Conservation (phyloP, 2,797 vertebrate genomes). For the Gila robusta region DNA sequence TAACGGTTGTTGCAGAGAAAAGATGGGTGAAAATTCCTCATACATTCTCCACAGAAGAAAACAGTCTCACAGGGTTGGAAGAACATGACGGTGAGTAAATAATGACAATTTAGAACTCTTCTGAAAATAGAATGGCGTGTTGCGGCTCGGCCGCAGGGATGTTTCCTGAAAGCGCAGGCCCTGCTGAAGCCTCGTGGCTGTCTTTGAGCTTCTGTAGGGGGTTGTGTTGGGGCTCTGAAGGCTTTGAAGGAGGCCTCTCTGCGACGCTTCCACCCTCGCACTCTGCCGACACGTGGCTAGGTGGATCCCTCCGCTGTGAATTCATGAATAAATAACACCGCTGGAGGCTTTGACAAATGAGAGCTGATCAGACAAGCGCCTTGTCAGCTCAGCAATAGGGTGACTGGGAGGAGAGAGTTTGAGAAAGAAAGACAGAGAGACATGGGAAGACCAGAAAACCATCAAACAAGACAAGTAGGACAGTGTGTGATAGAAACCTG, state of each 20-base stretch:
- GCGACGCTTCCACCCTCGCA: not conserved
- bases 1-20: not conserved
- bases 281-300: constrained; percentile 41
- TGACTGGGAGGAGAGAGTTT: not conserved
- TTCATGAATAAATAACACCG: constrained; percentile 71
- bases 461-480: not conserved
- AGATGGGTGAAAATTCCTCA: too few relatives aligned
- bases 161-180: not conserved
- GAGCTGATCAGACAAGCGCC: constrained; percentile 51
- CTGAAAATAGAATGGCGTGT: not conserved
- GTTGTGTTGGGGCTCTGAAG: constrained; percentile 28
- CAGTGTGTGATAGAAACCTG: not conserved
- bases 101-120: not conserved
- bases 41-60: not conserved
- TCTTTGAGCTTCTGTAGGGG: not conserved
- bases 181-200: not conserved
- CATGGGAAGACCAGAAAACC: not conserved
- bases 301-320: constrained; percentile 53
- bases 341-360: constrained; percentile 62
- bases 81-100: not conserved
- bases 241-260: constrained; percentile 23
- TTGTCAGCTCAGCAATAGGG: constrained; percentile 13
- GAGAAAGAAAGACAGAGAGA: constrained; percentile 8
- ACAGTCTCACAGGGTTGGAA: not conserved
- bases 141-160: not conserved